phyloP scores from a whole-genome alignment of 2,113 vertebrate genomes.

The Scortum barcoo region DNA sequence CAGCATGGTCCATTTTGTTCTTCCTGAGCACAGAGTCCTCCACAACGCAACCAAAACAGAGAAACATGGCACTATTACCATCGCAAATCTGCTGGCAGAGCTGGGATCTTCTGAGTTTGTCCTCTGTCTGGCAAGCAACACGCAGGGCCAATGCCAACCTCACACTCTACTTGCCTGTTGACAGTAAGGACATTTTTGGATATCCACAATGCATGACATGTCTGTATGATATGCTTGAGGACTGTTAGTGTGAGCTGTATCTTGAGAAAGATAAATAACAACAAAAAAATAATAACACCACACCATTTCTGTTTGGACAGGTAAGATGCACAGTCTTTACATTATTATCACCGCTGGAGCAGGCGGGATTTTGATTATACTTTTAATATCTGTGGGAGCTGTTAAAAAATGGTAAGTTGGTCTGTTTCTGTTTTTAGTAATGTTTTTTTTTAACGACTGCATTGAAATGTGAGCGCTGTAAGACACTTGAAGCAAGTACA shows the following conservation, averaged over 20 bases:
- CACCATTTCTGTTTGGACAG: conserved; percentile 61
- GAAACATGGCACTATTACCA: conserved; percentile 51
- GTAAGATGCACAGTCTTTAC: conserved; percentile 22
- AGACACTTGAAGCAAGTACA: not conserved
- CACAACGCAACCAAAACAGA: conserved; percentile 33
- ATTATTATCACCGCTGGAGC: conserved; percentile 45
- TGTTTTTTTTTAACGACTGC: not conserved
- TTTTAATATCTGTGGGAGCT: conserved; percentile 46
- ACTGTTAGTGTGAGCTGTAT: not conserved
- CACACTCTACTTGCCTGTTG: conserved; percentile 47
- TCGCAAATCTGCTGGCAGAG: conserved; percentile 42
- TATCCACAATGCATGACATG: not conserved
- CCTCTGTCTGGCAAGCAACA: conserved; percentile 77
- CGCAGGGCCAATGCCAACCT: conserved; percentile 48
- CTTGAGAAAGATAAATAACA: not conserved
- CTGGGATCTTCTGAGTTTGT: conserved; percentile 46
- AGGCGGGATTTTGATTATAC: conserved; percentile 40
- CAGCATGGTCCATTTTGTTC: conserved; percentile 66
- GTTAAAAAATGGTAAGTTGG: conserved; percentile 70
- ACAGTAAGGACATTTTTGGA: conserved; percentile 35
- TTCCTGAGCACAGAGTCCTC: conserved; percentile 47
- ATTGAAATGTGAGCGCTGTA: not conserved
- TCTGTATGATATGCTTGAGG: too few species aligned
- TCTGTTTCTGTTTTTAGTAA: not conserved
- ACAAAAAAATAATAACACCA: not conserved